Evolutionary conservation across 2,888 invertebrate genomes (phyloP).

Genomic region (Eristalinus aeneus): DNA sequence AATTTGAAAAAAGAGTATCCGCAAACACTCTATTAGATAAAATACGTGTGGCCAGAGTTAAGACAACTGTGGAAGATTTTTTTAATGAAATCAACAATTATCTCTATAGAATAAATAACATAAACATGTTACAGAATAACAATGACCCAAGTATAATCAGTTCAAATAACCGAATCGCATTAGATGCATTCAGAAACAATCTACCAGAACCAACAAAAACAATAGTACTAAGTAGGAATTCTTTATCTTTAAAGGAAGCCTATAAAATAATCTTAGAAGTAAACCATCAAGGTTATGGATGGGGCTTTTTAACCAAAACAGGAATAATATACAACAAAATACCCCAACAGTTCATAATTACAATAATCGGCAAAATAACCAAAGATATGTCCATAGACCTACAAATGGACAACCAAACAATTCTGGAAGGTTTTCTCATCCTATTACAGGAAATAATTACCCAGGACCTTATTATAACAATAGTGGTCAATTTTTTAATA

Average conservation of each 20-base stretch:
- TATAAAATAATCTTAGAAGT: not conserved
- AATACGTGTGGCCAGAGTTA: conserved; percentile 7
- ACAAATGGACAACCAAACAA: no score
- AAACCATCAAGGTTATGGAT: no score
- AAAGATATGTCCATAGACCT: no score
- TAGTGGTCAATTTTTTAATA: no score
- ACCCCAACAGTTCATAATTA: no score
- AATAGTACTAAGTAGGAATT: conserved; percentile 4
- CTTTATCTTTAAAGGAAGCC: conserved; percentile 2
- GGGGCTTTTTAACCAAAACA: no score
- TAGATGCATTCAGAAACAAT: conserved; percentile 38
- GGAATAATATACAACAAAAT: no score
- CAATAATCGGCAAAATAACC: no score
- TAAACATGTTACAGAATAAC: not conserved
- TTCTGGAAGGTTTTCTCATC: no score
- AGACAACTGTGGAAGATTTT: conserved; percentile 29
- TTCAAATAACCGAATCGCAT: conserved; percentile 31
- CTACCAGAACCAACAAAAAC: conserved; percentile 30
- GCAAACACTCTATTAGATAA: conserved; percentile 17
- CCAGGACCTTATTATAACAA: no score
- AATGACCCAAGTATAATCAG: not conserved
- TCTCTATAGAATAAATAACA: conserved; percentile 17
- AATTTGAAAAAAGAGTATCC: not conserved
- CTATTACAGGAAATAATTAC: no score
- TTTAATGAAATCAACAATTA: conserved; percentile 17